Evolutionary conservation across 2,113 vertebrate species (phyloP), one percentile per base, ranked within the genome.

Genomic region (Amphilophus citrinellus): DNA sequence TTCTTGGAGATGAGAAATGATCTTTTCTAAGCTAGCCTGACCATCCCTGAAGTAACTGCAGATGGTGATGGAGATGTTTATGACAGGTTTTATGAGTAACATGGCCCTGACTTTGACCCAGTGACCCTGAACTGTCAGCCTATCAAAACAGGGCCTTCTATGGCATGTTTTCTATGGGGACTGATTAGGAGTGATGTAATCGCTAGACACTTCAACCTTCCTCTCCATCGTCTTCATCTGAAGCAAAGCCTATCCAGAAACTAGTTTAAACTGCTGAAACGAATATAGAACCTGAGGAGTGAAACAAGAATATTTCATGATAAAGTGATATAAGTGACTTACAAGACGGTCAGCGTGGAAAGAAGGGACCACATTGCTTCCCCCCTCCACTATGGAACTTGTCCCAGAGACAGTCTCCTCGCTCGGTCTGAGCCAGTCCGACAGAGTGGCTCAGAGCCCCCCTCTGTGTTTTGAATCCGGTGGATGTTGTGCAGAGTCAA

Each of bases 341-440:
- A 96, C 96, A 96, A 95, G 94, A 96, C 95, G 95, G 95, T 95
- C 95, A 96, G 94, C 95, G 93, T 96, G 94, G 96, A 95, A 95
- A 96, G 94, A 95, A 96, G 95, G 96, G 96, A 79, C 96, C 92
- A 95, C 96, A 96, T 96, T 85, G 94, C 96, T 96, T 95, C 95
- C 95, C 95, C 92, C 91, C 94, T 95, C 95, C 95, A 95, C 95
- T 94, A 95, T 94, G 93, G 90, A 94, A 92, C 92, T 93, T 94
- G 94, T 92, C 94, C 95, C 92, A 91, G 93, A 94, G 94, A 93
- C 94, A 90, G 94, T 94, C 94, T 92, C 93, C 95, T 93, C 85
- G 93, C 90, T 94, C 85, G 91, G 84, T 87, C 81, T 79, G 91
- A 93, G 91, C 93, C 93, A 94, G 93, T 94, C 93, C 92, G 91